Base-by-base conservation (phyloP, 2,797 vertebrate species). In the Holocentrus rufus region DNA sequence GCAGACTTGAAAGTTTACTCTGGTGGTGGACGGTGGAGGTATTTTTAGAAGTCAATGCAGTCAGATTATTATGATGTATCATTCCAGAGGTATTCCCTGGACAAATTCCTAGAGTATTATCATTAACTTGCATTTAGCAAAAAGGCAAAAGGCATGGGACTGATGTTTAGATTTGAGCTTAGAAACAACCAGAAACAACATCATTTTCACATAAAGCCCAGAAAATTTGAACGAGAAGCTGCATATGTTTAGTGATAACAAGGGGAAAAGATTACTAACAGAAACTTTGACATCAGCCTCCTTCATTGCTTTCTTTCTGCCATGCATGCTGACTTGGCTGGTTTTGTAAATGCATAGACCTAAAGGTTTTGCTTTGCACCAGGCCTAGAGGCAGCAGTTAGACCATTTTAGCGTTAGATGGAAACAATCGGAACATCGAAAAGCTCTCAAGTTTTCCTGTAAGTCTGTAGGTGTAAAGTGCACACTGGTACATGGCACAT, bases 1-100 rank as follows among this genome's bases (percentile, higher is more conserved):
- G 88, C 89, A 84, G 90, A 91, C 79, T 36, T 91, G 90, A 93
- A 91, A 88, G 90, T 90, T 93, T 87, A 89, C 77, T 91, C 88
- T 89, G 81, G 76, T 80, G 80, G 74, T 77, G 76, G 74, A 83
- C 20, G 59, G 64, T 76, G 53, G 72, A 66, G 88, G 73, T 92
- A 92, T 92, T 92, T 92, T 89, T 92, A 92, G 89, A 88, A 85
- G 72, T 77, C 66, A 53, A 67, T 60, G 74, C 65, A 71, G 65
- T 73, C 69, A 63, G 39, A 85, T 85, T 89, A 85, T 87, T 77
- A 77, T 87, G 83, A 89, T 86, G 81, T 88, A 87, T 89, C 84
- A 79, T 88, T 84, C 74, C 84, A 85, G 69, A 79, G 53, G 58
- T 85, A 69, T 80, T 82, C 42, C 47, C 68, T 75, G 56, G 63